These are phyloP conservation scores for Torymus aiolomorphi DNA, from an alignment of 2,888 invertebrate genomes.

Conservation along the genomic window DNA sequence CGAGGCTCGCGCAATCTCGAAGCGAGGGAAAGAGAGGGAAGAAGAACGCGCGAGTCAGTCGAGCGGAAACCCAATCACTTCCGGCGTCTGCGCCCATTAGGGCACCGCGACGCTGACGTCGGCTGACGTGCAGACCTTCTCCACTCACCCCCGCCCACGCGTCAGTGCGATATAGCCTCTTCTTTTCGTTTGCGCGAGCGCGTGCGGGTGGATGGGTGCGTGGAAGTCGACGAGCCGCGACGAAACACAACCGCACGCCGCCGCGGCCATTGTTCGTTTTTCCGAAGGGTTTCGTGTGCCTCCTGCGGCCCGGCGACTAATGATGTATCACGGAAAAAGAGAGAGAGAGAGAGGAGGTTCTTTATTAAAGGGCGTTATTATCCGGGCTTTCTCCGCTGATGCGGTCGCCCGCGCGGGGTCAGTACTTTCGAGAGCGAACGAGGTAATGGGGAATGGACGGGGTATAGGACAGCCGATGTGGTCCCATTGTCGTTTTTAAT, in stretches of 20 bases:
- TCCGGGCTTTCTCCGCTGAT: neutral
- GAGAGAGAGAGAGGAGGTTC: constrained; percentile 13
- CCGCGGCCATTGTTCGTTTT: constrained; percentile 48
- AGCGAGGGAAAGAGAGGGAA: constrained; percentile 63
- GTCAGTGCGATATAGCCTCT: constrained; percentile 38
- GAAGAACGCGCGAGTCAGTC: constrained; percentile 73
- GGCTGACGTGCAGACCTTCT: constrained; percentile 73
- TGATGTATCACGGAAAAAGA: constrained; percentile 51
- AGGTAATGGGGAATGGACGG: neutral
- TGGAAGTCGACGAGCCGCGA: constrained; percentile 64
- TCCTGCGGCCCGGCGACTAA: constrained; percentile 27
- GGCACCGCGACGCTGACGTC: constrained; percentile 77
- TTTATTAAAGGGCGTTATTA: constrained; percentile 53
- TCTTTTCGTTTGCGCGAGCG: constrained; percentile 56
- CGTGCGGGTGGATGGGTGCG: neutral
- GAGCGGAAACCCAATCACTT: constrained; percentile 80
- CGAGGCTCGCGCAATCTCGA: constrained; percentile 55
- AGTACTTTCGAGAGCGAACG: neutral
- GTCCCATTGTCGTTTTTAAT: constrained; percentile 41
- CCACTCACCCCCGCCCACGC: constrained; percentile 11
- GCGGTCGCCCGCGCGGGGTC: neutral
- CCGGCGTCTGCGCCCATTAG: constrained; percentile 79
- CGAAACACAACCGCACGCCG: constrained; percentile 66
- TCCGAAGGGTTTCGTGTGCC: constrained; percentile 8
- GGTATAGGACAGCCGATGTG: neutral